phyloP scores from a whole-genome alignment of 2,113 vertebrate genomes.

The Oryctolagus cuniculus region DNA sequence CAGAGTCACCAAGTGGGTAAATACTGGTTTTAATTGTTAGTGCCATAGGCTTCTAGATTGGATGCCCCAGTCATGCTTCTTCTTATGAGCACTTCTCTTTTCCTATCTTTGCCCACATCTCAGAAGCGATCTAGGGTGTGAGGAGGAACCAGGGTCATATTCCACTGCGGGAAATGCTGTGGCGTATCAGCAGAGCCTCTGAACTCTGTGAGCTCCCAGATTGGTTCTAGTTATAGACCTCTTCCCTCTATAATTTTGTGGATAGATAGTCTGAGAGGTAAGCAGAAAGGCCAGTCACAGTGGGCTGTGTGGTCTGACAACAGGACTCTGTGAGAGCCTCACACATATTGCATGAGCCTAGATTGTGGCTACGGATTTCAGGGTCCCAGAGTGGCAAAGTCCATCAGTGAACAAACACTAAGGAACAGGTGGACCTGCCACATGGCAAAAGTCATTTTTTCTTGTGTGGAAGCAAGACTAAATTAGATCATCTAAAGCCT shows the following conservation, averaged over 20 bases:
- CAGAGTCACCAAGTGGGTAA: neutral
- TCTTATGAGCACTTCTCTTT: slow-evolving; percentile 45
- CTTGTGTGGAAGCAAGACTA: neutral
- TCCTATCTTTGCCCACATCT: neutral
- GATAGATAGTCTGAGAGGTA: slow-evolving; percentile 4
- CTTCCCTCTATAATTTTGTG: slow-evolving; percentile 38
- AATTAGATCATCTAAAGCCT: slow-evolving; percentile 22
- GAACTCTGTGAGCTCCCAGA: neutral
- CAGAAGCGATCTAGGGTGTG: neutral
- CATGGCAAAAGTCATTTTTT: neutral
- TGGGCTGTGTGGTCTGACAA: neutral
- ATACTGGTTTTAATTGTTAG: slow-evolving; percentile 1
- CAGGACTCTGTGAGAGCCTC: neutral
- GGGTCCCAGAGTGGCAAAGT: neutral
- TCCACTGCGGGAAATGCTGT: neutral
- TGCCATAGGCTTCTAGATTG: neutral
- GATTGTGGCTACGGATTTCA: neutral
- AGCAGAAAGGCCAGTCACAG: neutral
- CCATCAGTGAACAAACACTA: neutral
- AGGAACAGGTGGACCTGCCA: neutral
- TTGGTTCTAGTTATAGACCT: neutral
- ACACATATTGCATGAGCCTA: neutral
- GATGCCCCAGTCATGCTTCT: neutral
- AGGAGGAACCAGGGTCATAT: neutral
- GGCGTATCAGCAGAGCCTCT: neutral